These are phyloP conservation scores for Crambe crambe DNA, from an alignment of 37 sponge, comb jelly and placozoan genomes.

Conservation along the genomic window DNA sequence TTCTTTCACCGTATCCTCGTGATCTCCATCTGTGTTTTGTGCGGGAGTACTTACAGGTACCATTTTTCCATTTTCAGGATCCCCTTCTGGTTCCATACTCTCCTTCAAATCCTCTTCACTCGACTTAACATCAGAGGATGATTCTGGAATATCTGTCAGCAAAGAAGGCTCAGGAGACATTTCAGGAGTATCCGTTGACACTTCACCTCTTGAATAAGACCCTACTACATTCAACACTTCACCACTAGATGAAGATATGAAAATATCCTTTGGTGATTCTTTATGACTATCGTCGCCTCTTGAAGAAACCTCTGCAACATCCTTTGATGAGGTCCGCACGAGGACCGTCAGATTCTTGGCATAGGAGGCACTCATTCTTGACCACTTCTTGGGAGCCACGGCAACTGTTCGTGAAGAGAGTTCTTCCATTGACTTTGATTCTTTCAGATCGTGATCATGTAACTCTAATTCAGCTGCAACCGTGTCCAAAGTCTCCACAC, in stretches of 20 bases:
- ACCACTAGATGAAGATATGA: background rate
- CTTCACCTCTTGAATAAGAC: too few species aligned
- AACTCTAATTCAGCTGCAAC: constrained; percentile 2
- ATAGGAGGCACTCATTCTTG: background rate
- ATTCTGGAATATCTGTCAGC: background rate
- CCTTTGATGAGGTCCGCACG: background rate
- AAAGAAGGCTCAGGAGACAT: background rate
- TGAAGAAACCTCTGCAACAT: background rate
- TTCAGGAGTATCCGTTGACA: background rate
- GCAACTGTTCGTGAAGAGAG: too few species aligned
- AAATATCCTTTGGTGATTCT: background rate
- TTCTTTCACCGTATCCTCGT: background rate
- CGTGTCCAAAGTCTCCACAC: background rate
- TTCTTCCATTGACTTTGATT: background rate
- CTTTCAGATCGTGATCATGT: background rate
- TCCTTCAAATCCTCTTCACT: background rate
- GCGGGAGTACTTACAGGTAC: background rate
- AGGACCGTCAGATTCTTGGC: background rate
- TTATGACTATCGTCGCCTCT: background rate
- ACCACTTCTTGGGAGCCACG: background rate
- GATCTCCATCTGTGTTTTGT: too few species aligned
- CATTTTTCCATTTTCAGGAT: background rate
- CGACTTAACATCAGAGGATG: background rate
- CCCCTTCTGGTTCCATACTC: background rate
- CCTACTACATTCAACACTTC: too few species aligned